These are phyloP conservation scores for Drosophila pseudoobscura DNA, from an alignment of 1,140 invertebrate genomes.

Conservation along the genomic window DNA sequence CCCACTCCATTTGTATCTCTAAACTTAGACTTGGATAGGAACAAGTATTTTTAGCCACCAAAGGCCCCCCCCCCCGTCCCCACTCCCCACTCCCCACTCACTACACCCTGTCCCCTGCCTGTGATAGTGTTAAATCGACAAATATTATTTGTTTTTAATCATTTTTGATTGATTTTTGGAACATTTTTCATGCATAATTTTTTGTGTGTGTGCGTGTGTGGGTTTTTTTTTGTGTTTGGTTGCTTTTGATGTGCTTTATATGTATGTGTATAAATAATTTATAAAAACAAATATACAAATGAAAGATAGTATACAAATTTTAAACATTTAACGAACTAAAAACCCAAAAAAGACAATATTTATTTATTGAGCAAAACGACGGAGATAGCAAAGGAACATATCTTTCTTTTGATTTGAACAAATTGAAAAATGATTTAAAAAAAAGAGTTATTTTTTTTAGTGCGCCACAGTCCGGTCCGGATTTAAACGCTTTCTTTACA, in stretches of 20 bases:
- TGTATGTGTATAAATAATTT: slow-evolving; percentile 30
- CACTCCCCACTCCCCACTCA: neutral
- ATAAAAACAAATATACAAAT: slow-evolving; percentile 22
- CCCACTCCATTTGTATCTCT: slow-evolving; percentile 12
- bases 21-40: slow-evolving; percentile 16
- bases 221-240: neutral
- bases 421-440: too few relatives aligned
- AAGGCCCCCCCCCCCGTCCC: slow-evolving; percentile 2
- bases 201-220: slow-evolving; percentile 8
- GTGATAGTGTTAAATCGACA: slow-evolving; percentile 68
- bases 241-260: slow-evolving; percentile 29
- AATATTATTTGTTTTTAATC: slow-evolving; percentile 22
- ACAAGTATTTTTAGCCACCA: neutral
- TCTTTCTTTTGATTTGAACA: slow-evolving; percentile 17
- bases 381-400: slow-evolving; percentile 36
- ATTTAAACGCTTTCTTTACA: neutral
- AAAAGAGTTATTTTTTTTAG: too few relatives aligned
- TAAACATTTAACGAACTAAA: slow-evolving; percentile 15
- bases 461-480: neutral
- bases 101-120: slow-evolving; percentile 50
- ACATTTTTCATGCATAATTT: neutral
- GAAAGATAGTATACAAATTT: slow-evolving; percentile 38
- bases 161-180: slow-evolving; percentile 8
- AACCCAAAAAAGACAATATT: slow-evolving; percentile 51
- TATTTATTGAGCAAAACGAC: slow-evolving; percentile 35